Conservation (phyloP, 2,113 vertebrate species). For the Delphinus delphis region DNA sequence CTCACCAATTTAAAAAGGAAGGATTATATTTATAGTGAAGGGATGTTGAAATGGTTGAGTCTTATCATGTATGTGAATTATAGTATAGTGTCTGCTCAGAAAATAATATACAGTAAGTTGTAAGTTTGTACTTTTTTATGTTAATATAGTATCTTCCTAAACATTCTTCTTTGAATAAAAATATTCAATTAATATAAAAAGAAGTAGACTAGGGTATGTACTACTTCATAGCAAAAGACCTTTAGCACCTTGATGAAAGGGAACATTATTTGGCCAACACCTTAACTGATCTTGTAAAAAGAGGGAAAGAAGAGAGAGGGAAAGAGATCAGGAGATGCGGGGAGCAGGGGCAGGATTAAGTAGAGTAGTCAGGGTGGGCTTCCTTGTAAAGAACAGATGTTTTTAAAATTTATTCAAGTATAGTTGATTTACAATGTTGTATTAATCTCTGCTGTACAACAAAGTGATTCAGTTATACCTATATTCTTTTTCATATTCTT, state of each 20-base stretch:
- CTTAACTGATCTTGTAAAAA: not conserved
- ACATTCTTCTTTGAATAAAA: slow-evolving; percentile 26
- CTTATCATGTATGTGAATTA: not conserved
- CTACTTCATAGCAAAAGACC: not conserved
- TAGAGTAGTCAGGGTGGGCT: not conserved
- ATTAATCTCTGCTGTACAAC: not conserved
- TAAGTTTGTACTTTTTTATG: not conserved
- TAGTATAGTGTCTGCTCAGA: not conserved
- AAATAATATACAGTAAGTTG: not conserved
- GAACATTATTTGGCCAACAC: not conserved
- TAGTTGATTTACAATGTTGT: not conserved
- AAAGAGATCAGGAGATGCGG: not conserved
- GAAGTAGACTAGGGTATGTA: not conserved
- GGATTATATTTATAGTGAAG: not conserved
- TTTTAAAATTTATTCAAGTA: not conserved
- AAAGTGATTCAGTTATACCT: not conserved
- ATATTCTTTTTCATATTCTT: not conserved
- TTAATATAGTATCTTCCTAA: not conserved
- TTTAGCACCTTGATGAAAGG: not conserved
- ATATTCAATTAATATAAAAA: not conserved
- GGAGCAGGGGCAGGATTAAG: not conserved
- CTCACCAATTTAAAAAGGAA: slow-evolving; percentile 19
- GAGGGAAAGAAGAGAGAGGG: not conserved
- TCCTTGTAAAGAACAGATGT: not conserved
- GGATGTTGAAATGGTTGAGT: not conserved